Evolutionary conservation across 1,140 invertebrate genomes (phyloP), one percentile per base, ranked within the genome.

Genomic region (Drosophila rhopaloa): DNA sequence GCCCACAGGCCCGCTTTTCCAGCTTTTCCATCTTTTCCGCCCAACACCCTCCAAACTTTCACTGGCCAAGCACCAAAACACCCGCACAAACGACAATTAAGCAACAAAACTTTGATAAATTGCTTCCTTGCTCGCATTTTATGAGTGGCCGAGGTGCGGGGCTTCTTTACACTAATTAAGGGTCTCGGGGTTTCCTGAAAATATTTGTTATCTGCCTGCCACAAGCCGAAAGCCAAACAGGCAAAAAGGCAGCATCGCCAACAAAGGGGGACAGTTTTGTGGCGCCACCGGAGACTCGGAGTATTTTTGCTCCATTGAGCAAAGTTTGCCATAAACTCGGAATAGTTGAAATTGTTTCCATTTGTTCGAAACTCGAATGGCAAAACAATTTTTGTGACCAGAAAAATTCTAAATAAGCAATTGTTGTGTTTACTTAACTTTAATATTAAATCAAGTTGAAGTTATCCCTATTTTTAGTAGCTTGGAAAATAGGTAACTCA

Each of bases 61-160:
- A 76, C 76, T 82, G 58, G 66, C 40, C 65, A 70, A 58, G 78
- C 77, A 74, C 67, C 37, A 57, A 43, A 37, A 27, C 61, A 53
- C 65, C 60, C 79, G 67, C 84, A 89, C 85, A 82, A 80, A 91
- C 83, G 81, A 91, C 83, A 91, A 91, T 89, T 89, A 91, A 91
- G 83, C 80, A 86, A 88, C 88, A 91, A 91, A 88, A 91, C 88
- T 88, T 91, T 91, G 88, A 91, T 91, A 91, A 91, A 91, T 91
- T 86, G 84, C 80, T 91, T 91, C 88, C 88, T 88, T 81, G 83
- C 66, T 78, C 60, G 60, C 88, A 79, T 76, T 91, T 91, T 91
- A 91, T 81, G 89, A 75, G 74, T 72, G 53, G 48, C n/a, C 38
- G 53, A 37, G 61, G 62, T 61, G 57, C 47, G 76, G 74, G 74